Percentiles rank a stretch among this genome's conserved stretches.
These are phyloP conservation scores for Drosophila serrata DNA, from an alignment of 1,140 invertebrate species.

Conservation along the genomic window DNA sequence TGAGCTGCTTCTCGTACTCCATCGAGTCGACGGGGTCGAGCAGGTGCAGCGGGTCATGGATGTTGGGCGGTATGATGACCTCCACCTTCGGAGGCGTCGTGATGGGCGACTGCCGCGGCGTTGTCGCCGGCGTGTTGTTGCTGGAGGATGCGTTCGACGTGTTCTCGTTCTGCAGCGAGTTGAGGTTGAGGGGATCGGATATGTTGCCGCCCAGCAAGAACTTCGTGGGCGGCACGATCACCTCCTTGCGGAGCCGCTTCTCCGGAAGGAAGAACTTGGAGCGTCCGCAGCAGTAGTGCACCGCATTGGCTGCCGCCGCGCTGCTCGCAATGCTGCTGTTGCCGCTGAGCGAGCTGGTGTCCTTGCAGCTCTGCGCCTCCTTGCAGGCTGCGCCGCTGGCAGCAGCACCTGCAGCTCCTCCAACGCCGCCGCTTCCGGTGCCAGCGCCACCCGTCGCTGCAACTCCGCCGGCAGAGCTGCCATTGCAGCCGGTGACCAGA, in stretches of 20 bases:
- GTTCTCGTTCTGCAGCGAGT: constrained; percentile 95
- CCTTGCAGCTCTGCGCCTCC: constrained; percentile 60
- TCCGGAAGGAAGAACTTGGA: constrained; percentile 88
- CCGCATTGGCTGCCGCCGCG: constrained; percentile 55
- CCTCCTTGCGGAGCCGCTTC: constrained; percentile 90
- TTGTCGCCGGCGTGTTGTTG: constrained; percentile 94
- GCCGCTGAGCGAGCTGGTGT: constrained; percentile 68
- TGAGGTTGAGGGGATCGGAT: constrained; percentile 97
- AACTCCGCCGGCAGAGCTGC: constrained; percentile 43
- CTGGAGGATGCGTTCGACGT: constrained; percentile 93
- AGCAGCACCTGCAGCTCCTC: constrained; percentile 9
- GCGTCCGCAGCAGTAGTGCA: constrained; percentile 77
- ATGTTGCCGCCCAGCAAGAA: constrained; percentile 98
- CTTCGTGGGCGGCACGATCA: constrained; percentile 94
- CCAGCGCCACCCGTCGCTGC: constrained; percentile 16
- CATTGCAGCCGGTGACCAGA: constrained; percentile 73
- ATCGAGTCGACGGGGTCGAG: constrained; percentile 92
- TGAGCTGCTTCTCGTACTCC: constrained; percentile 91
- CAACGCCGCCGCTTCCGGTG: constrained; percentile 20
- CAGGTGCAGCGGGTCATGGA: constrained; percentile 95
- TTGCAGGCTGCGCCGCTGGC: constrained; percentile 41
- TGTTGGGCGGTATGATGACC: constrained; percentile 96
- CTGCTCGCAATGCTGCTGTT: constrained; percentile 66
- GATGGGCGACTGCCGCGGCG: constrained; percentile 94
- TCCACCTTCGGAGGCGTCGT: constrained; percentile 93